phyloP scores from a whole-genome alignment of 2,113 vertebrate species.

The Fulmarus glacialis region DNA sequence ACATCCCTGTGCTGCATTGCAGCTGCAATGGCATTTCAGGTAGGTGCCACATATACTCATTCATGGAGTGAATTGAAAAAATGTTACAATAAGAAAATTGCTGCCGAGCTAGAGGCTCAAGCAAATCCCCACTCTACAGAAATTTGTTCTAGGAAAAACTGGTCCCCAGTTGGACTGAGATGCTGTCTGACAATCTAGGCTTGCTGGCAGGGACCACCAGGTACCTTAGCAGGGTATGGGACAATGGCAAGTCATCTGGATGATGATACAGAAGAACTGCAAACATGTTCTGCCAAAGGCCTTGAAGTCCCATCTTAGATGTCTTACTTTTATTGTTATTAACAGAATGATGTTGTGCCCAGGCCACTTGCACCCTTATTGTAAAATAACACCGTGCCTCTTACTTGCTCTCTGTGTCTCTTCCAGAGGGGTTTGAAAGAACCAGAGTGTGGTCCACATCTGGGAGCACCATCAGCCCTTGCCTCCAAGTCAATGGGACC shows the following conservation, averaged over 20 bases:
- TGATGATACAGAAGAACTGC: not conserved
- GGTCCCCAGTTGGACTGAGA: not conserved
- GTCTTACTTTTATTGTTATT: not conserved
- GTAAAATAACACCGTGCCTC: not conserved
- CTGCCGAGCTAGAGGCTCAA: not conserved
- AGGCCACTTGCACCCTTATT: not conserved
- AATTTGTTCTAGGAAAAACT: not conserved
- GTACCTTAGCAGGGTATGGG: not conserved
- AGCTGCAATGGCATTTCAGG: not conserved
- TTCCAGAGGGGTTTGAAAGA: not conserved
- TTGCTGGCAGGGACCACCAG: not conserved
- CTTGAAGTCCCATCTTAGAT: not conserved
- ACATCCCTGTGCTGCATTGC: not conserved
- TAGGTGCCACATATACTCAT: fast-evolving
- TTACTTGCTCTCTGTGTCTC: not conserved
- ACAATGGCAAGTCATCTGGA: not conserved
- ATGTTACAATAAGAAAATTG: not conserved
- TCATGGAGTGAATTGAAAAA: not conserved
- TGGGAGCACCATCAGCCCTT: not conserved
- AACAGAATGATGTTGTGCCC: not conserved
- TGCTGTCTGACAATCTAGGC: not conserved
- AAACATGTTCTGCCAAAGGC: not conserved
- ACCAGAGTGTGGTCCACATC: not conserved
- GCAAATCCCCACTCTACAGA: not conserved
- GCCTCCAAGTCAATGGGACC: not conserved